Percentiles rank a stretch among this genome's conserved stretches.
Evolutionary conservation across 1,140 invertebrate species (phyloP).

Genomic region (Drosophila kanapiae): DNA sequence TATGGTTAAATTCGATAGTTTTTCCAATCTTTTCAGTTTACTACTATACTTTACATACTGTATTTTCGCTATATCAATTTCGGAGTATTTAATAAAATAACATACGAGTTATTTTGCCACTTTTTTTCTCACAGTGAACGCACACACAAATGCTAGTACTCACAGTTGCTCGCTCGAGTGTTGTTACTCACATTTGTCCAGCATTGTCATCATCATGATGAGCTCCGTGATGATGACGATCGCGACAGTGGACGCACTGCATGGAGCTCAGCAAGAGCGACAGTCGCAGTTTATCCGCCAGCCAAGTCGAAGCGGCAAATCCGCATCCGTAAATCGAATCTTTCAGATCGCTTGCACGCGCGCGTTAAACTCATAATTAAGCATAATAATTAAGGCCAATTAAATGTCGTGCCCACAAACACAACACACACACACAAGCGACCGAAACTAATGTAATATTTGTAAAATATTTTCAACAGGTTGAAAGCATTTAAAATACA

Average conservation of each 20-base stretch:
- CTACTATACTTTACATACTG: too few species aligned
- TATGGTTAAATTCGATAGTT: too few species aligned
- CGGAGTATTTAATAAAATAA: too few species aligned
- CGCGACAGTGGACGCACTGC: slow-evolving; percentile 30
- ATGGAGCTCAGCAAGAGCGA: slow-evolving; percentile 51
- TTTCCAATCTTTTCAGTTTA: too few species aligned
- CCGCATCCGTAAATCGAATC: slow-evolving; percentile 18
- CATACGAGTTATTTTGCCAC: not conserved
- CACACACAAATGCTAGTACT: slow-evolving; percentile 17
- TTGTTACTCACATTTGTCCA: slow-evolving; percentile 71
- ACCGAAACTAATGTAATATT: slow-evolving; percentile 37
- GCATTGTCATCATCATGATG: slow-evolving; percentile 38
- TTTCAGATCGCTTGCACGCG: not conserved
- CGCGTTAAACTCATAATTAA: slow-evolving; percentile 35
- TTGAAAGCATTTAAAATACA: slow-evolving; percentile 54
- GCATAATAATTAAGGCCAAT: slow-evolving; percentile 24
- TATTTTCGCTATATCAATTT: too few species aligned
- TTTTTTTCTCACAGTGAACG: slow-evolving; percentile 39
- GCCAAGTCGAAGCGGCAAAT: slow-evolving; percentile 42
- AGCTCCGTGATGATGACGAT: not conserved
- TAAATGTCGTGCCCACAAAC: slow-evolving; percentile 26
- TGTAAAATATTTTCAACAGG: slow-evolving; percentile 68
- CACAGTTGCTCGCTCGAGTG: slow-evolving; percentile 14
- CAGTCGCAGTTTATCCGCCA: slow-evolving; percentile 72
- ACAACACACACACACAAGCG: slow-evolving; percentile 17